Conservation (phyloP, 2,797 vertebrate genomes). For the Agapornis canus region DNA sequence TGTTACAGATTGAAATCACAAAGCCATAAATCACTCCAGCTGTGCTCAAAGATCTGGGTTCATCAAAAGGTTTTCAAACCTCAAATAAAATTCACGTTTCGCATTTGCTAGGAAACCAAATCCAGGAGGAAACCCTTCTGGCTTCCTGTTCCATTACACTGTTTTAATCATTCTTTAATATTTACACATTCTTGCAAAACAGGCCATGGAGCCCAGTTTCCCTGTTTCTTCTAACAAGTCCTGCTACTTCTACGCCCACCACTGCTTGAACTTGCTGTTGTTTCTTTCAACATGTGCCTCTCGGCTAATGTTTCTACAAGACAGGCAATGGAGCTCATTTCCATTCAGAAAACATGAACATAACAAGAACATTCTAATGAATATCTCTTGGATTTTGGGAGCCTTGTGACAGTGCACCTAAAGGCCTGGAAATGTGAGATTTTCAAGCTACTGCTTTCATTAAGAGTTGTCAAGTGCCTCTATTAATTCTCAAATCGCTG, state of each 20-base stretch:
- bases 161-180: not conserved
- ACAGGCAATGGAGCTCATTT: not conserved
- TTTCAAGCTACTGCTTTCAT: conserved; percentile 7
- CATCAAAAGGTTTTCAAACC: conserved; percentile 37
- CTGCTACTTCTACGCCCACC: not conserved
- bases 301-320: not conserved
- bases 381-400: not conserved
- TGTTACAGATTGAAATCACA: conserved; percentile 1
- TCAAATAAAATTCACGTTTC: conserved; percentile 17
- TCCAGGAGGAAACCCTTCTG: not conserved
- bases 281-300: not conserved
- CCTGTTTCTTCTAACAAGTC: not conserved
- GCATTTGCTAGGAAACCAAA: conserved; percentile 7
- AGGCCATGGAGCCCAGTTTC: not conserved
- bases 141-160: not conserved
- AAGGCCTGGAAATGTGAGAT: not conserved
- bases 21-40: not conserved
- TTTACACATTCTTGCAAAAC: not conserved
- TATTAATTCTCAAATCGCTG: not conserved
- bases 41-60: conserved; percentile 15
- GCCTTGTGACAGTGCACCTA: not conserved
- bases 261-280: not conserved
- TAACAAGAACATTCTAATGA: not conserved
- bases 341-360: not conserved
- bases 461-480: not conserved